Conservation (phyloP, 2,797 vertebrate species). For the Halcyon badia region DNA sequence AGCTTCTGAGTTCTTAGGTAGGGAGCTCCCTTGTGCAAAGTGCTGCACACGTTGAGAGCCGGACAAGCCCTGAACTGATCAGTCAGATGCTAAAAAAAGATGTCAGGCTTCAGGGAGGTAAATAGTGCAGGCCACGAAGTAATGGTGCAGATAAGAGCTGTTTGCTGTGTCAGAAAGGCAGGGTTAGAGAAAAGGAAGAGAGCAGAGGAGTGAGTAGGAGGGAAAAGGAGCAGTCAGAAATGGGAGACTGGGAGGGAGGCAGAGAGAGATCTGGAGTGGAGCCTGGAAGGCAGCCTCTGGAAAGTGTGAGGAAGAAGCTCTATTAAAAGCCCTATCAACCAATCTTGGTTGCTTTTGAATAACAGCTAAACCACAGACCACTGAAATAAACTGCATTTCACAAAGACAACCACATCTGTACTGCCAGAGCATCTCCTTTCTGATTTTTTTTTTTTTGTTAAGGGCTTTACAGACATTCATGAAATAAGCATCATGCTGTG, state of each 20-base stretch:
- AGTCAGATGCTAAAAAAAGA: background rate
- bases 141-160: background rate
- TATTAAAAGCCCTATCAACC: conserved; percentile 60
- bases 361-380: conserved; percentile 69
- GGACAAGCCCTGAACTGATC: background rate
- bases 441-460: background rate
- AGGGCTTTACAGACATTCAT: conserved; percentile 47
- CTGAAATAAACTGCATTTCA: conserved; percentile 65
- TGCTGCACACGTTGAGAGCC: accelerated
- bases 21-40: background rate
- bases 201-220: background rate
- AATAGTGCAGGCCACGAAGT: background rate
- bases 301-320: conserved; percentile 52
- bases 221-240: conserved; percentile 16
- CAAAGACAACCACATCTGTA: conserved; percentile 50
- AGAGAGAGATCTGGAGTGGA: conserved; percentile 42
- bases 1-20: background rate
- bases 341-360: conserved; percentile 66
- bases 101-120: background rate
- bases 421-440: conserved; percentile 48
- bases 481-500: conserved; percentile 51
- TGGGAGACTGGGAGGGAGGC: background rate
- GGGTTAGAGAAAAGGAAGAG: background rate
- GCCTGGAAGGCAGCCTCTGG: conserved; percentile 52
- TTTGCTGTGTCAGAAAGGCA: background rate